Conservation (phyloP, 2,113 vertebrate species). For the Condylura cristata region DNA sequence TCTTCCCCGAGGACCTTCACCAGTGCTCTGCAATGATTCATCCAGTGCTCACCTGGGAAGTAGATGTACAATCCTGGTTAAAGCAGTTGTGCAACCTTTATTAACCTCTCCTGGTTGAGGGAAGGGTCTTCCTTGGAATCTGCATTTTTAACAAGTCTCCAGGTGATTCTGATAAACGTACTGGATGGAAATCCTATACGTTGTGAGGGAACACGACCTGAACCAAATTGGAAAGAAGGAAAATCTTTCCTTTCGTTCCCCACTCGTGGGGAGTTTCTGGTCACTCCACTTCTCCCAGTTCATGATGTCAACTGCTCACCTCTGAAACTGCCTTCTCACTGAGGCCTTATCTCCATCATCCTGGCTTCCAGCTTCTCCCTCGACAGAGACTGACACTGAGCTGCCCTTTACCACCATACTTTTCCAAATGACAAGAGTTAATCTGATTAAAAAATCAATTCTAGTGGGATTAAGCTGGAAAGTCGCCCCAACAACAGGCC, state of each 20-base stretch:
- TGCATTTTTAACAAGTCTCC: neutral
- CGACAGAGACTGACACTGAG: neutral
- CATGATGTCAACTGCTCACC: fast-evolving
- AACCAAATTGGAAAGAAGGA: neutral
- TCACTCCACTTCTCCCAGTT: neutral
- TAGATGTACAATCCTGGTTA: too few relatives aligned
- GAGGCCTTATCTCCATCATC: neutral
- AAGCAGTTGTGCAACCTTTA: neutral
- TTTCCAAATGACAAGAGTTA: slow-evolving; percentile 46
- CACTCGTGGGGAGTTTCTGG: neutral
- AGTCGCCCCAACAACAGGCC: neutral
- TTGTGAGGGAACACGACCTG: neutral
- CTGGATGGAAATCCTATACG: neutral
- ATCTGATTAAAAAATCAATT: slow-evolving; percentile 53
- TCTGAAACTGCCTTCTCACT: neutral
- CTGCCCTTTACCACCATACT: neutral
- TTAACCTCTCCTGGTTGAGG: neutral
- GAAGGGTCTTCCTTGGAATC: neutral
- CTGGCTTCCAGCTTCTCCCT: neutral
- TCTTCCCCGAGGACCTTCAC: neutral
- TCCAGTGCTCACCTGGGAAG: neutral
- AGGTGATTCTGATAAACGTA: neutral
- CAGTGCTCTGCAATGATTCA: neutral
- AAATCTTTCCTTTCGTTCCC: neutral
- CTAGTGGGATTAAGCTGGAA: slow-evolving; percentile 35